Conservation (phyloP, 2,888 invertebrate genomes). For the Panopea generosa region DNA sequence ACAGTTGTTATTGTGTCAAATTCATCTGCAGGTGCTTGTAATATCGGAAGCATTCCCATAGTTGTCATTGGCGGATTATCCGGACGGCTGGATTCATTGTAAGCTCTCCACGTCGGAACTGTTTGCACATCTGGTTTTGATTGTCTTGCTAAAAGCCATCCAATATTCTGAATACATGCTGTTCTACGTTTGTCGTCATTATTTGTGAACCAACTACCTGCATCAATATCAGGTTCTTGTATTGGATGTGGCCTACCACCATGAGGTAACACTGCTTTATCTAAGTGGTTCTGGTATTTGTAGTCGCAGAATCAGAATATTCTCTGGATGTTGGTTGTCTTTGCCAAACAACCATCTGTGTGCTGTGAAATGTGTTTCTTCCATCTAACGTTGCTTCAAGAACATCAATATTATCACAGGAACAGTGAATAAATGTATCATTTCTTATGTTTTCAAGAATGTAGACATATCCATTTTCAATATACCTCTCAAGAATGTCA, state of each 20-base stretch:
- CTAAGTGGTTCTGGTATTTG: constrained; percentile 5
- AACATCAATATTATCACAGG: constrained; percentile 39
- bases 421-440: constrained; percentile 20
- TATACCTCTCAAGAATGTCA: constrained; percentile 21
- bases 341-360: constrained; percentile 41
- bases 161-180: constrained; percentile 6
- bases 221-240: neutral
- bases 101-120: constrained; percentile 28
- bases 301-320: no score
- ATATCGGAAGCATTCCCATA: constrained; percentile 24
- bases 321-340: neutral
- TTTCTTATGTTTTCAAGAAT: constrained; percentile 18
- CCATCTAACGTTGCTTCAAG: constrained; percentile 35
- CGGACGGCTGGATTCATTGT: constrained; percentile 8
- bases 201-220: constrained; percentile 10
- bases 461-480: constrained; percentile 17
- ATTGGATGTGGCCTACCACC: constrained; percentile 21
- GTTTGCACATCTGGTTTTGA: constrained; percentile 9
- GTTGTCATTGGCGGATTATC: constrained; percentile 27
- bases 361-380: constrained; percentile 33
- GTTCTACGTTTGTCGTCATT: constrained; percentile 1
- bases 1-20: constrained; percentile 43
- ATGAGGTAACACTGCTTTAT: constrained; percentile 10
- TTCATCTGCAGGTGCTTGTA: constrained; percentile 47
- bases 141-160: constrained; percentile 13